Percentiles rank a stretch among this genome's conserved stretches.
Evolutionary conservation across 2,888 invertebrate genomes (phyloP).

Genomic region (Eueremaeus valkanovi): DNA sequence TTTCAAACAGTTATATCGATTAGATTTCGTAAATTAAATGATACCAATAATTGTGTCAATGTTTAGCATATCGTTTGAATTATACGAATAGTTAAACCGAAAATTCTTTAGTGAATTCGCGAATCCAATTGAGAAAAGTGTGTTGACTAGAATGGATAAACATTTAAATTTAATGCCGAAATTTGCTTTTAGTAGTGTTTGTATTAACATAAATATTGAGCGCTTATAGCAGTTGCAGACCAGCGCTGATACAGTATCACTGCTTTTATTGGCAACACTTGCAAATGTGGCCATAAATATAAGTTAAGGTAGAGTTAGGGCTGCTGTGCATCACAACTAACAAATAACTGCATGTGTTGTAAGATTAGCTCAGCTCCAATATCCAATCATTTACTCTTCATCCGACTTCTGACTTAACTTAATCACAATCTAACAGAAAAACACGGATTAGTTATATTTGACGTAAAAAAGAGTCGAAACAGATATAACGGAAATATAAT

Average conservation of each 20-base stretch:
- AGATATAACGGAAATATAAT: background rate
- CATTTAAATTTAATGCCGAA: too few relatives aligned
- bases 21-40: too few relatives aligned
- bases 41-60: too few relatives aligned
- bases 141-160: too few relatives aligned
- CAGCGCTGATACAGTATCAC: background rate
- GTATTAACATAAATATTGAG: background rate
- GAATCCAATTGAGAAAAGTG: too few relatives aligned
- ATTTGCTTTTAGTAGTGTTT: background rate
- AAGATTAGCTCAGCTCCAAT: background rate
- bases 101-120: too few relatives aligned
- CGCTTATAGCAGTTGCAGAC: background rate
- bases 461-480: background rate
- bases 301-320: background rate
- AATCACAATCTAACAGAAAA: conserved; percentile 18
- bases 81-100: too few relatives aligned
- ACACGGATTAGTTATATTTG: conserved; percentile 10
- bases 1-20: too few relatives aligned
- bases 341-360: background rate
- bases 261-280: conserved; percentile 1
- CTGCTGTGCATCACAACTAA: background rate
- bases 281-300: background rate
- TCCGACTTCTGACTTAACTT: background rate
- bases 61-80: too few relatives aligned
- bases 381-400: background rate